Evolutionary conservation across 2,113 vertebrate genomes (phyloP).

Genomic region (Macrotis lagotis): DNA sequence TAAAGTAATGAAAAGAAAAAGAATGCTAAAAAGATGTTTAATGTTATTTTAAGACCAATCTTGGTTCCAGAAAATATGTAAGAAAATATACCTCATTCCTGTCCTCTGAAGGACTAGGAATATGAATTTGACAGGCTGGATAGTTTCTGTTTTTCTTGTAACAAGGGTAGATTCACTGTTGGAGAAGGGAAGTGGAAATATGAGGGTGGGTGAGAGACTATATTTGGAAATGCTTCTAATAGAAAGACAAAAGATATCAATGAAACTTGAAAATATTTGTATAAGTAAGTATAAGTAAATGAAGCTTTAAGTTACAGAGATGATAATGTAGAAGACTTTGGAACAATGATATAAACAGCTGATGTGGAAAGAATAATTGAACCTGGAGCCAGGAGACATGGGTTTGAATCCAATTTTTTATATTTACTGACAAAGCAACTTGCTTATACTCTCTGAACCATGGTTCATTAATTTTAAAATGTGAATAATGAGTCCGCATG

Average conservation of each 20-base stretch:
- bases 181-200: background rate
- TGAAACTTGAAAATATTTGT: background rate
- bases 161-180: background rate
- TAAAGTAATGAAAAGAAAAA: background rate
- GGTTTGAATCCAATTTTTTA: background rate
- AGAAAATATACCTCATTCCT: background rate
- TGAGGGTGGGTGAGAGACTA: too few species aligned
- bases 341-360: background rate
- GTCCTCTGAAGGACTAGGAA: background rate
- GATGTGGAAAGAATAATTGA: background rate
- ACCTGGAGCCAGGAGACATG: background rate
- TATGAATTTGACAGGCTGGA: background rate
- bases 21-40: background rate
- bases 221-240: background rate
- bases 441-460: background rate
- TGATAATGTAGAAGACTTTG: background rate
- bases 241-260: background rate
- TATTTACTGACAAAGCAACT: background rate
- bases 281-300: background rate
- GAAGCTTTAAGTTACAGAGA: background rate
- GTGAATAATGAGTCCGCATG: background rate
- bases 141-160: background rate
- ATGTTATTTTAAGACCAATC: background rate
- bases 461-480: background rate
- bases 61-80: background rate